Base-by-base conservation (phyloP, 2,888 invertebrate genomes). In the Mellilla xanthometata region DNA sequence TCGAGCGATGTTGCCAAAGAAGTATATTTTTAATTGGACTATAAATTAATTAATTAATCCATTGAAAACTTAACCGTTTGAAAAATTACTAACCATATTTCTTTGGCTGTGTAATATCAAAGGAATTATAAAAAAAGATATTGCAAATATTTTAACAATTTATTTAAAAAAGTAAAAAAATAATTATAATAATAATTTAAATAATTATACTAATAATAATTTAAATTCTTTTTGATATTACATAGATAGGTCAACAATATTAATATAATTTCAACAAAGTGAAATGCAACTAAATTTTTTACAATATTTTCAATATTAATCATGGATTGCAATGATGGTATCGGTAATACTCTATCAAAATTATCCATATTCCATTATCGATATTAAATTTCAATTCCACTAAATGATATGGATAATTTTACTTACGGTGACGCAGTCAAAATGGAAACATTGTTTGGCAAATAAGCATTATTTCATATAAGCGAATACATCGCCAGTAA, bases 81-180 rank as follows among this genome's bases (percentile, higher is more conserved):
- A n/a, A n/a, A n/a, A 29, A 12, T 6, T 7, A 28, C 13, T 39
- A 29, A 39, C 26, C 24, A 24, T 3, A 62, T 55, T 67, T 71
- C 69, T 70, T 72, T 73, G 74, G 68, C 68, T 57, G 55, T 69
- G 77, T 72, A 73, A 78, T 69, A 75, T 76, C 72, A 76, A 72
- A 68, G 72, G 70, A 70, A 56, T 58, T 19, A 19, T 0, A n/a
- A n/a, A n/a, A n/a, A n/a, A n/a, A n/a, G n/a, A n/a, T n/a, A n/a
- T n/a, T n/a, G n/a, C n/a, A n/a, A n/a, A n/a, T n/a, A n/a, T n/a
- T n/a, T n/a, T n/a, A n/a, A n/a, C n/a, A n/a, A n/a, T n/a, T n/a
- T n/a, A n/a, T n/a, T n/a, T n/a, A n/a, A n/a, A n/a, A n/a, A n/a
- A n/a, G n/a, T n/a, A n/a, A n/a, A n/a, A n/a, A n/a, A n/a, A n/a